phyloP scores from a whole-genome alignment of 2,888 invertebrate species.

The Trilocha varians region DNA sequence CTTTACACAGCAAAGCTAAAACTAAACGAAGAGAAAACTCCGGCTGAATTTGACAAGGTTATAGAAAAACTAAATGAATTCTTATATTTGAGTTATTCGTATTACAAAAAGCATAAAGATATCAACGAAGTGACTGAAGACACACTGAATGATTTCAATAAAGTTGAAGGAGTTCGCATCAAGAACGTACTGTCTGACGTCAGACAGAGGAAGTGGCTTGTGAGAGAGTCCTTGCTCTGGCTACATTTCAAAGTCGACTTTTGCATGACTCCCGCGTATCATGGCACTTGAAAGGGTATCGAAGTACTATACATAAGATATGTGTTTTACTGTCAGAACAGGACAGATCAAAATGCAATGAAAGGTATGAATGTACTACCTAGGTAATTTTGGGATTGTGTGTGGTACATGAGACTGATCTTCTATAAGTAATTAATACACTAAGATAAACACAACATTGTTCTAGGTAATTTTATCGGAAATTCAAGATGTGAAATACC shows the following conservation, averaged over 20 bases:
- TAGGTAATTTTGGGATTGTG: no score
- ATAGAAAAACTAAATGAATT: conserved; percentile 49
- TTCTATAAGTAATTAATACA: no score
- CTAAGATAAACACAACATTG: no score
- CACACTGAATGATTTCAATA: conserved; percentile 26
- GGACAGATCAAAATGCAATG: conserved; percentile 14
- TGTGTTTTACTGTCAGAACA: conserved; percentile 35
- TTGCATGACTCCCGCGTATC: conserved; percentile 30
- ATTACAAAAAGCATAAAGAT: conserved; percentile 27
- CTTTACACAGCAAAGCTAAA: no score
- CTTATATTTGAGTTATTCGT: conserved; percentile 42
- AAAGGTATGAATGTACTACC: conserved; percentile 30
- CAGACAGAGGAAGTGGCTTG: conserved; percentile 40
- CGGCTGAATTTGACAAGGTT: conserved; percentile 13
- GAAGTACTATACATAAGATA: conserved; percentile 40
- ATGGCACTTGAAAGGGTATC: conserved; percentile 42
- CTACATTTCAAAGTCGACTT: conserved; percentile 41
- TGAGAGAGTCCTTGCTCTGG: conserved; percentile 38
- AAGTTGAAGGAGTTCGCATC: conserved; percentile 18
- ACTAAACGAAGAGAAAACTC: no score
- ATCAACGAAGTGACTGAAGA: conserved; percentile 17
- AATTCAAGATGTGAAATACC: no score
- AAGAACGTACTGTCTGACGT: conserved; percentile 26
- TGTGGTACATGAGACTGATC: no score
- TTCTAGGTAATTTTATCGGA: no score